Evolutionary conservation across 2,113 vertebrate genomes (phyloP), one percentile per base, ranked within the genome.

Genomic region (Tetrax tetrax): DNA sequence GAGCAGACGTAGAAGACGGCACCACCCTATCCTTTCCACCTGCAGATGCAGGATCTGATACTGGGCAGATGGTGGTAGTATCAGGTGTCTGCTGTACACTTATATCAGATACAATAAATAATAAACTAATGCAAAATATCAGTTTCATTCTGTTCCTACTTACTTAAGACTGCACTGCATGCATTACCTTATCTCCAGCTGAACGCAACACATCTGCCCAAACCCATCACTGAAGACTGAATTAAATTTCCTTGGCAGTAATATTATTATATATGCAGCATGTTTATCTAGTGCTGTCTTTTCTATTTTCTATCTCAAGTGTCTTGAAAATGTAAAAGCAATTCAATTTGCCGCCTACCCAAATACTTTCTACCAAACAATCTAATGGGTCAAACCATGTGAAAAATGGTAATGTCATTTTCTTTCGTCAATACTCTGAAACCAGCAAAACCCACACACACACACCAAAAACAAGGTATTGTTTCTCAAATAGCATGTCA

Each of bases 101-200:
- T 97, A 20, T 59, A 97, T 96, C 91, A 97, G 93, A 95, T 60
- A 92, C 48, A 77, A 97, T 97, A 97, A 98, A 98, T 98, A 98
- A 98, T 96, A 92, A 87, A 89, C 84, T 92, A 94, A 95, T 89
- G 41, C 38, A 96, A 95, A 96, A 87, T 93, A 97, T 68, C 95
- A 38, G 72, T 96, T 98, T 96, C 93, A 78, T 94, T 96, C 89
- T 90, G 87, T 83, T 96, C 70, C 89, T 93, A 38, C 90, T 98
- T 97, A 96, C 91, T 83, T 90, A 89, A 98, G 72, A 91, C 63
- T 61, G 53, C 24, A 81, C 41, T 69, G 79, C 82, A 91, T 51
- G 78, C 59, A 92, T 88, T 96, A 96, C 65, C 78, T 89, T 97
- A 97, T 96, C 96, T 94, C 89, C 60, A 95, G 90, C 71, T 87